Evolutionary conservation across 2,888 invertebrate species (phyloP), one percentile per base, ranked within the genome.

Genomic region (Ichneumoninae sp.): DNA sequence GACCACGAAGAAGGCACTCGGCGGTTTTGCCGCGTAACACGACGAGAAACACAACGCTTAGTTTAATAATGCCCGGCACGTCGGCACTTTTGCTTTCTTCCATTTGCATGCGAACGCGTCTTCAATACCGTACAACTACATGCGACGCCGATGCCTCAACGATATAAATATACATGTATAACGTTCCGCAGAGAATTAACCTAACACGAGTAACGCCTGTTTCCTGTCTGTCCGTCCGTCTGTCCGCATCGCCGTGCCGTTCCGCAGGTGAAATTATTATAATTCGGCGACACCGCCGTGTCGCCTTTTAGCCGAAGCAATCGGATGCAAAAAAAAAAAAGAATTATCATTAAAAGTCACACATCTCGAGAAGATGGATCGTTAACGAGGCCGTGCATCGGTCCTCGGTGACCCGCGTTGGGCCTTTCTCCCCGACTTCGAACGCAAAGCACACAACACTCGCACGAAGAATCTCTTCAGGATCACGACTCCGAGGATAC

Each of bases 11-110:
- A 63, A 63, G 30, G 40, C 52, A 66, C 36, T 26, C 40, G 1
- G 19, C 22, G 26, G 36, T 8, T 22, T 50, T 13, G 13, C 8
- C 47, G 52, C 75, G 75, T 52, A 76, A 19, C 52, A 26, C 57
- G 10, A 10, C 33, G 10, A 44, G 13, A 44, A 4, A 44, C 44
- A 44, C 33, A 13, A 52, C 26, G 60, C 19, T 36, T 22, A 57
- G 60, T 83, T 66, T 22, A 78, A 90, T 75, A 63, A 44, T 89
- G 2, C 33, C 5, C 26, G 26, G 74, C 89, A 88, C 89, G 90
- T 89, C 63, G 68, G 22, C 47, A 86, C 88, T 87, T 87, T 88
- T 88, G 85, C 90, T 90, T 90, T 90, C 91, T 87, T 90, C 84
- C 82, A 90, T 90, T 90, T 91, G 88, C 89, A 90, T 90, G 87